Conservation (phyloP, 2,888 invertebrate genomes). For the Leptinotarsa juncta region DNA sequence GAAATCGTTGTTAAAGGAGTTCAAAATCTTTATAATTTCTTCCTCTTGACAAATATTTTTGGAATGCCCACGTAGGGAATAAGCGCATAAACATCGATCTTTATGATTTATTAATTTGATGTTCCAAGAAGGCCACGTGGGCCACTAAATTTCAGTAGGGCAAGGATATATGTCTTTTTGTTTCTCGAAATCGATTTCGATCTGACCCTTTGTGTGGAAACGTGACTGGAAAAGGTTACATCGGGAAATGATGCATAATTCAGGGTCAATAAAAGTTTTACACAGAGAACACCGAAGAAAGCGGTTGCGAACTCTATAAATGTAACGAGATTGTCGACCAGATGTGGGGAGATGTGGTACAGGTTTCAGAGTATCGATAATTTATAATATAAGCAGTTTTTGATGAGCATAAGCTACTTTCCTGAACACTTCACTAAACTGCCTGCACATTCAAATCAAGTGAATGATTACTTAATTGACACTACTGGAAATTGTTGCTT, state of each 20-base stretch:
- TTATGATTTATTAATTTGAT: constrained; percentile 5
- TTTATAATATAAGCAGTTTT: too few relatives aligned
- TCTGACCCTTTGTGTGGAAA: background rate
- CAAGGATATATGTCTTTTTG: constrained; percentile 2
- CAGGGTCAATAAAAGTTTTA: background rate
- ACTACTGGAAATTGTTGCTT: too few relatives aligned
- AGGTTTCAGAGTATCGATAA: too few relatives aligned
- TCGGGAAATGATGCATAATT: background rate
- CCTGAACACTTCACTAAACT: too few relatives aligned
- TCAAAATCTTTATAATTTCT: too few relatives aligned
- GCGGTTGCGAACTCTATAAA: background rate
- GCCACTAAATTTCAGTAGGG: constrained; percentile 6
- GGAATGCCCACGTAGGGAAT: too few relatives aligned
- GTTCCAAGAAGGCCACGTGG: background rate
- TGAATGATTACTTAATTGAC: too few relatives aligned
- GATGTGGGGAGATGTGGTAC: background rate
- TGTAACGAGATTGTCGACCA: background rate
- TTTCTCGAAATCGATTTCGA: constrained; percentile 3
- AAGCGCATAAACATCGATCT: background rate
- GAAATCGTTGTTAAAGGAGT: too few relatives aligned
- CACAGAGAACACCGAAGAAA: background rate
- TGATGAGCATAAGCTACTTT: too few relatives aligned
- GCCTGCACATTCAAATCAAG: too few relatives aligned
- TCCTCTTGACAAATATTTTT: too few relatives aligned
- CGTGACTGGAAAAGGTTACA: background rate